A percentile compares a stretch with the other conserved stretches of the same genome.
These are phyloP conservation scores for Solenopsis fugax DNA, from an alignment of 1,140 invertebrate species.

Conservation along the genomic window DNA sequence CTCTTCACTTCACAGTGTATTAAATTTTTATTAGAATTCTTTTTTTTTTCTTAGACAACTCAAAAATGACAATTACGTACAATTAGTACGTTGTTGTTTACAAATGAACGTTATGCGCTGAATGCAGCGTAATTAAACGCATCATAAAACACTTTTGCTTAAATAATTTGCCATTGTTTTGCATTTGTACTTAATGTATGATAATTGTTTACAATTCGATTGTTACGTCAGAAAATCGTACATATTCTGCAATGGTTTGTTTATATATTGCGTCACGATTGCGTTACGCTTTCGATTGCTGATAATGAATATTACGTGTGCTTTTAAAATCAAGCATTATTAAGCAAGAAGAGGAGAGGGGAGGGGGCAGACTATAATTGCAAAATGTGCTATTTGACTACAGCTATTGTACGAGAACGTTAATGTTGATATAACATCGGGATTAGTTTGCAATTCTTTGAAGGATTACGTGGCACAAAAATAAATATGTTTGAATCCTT, in stretches of 20 bases:
- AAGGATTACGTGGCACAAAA: background rate
- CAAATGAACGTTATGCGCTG: background rate
- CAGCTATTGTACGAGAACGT: background rate
- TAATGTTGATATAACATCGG: background rate
- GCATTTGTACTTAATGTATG: background rate
- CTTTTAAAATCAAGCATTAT: background rate
- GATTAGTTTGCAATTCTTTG: constrained; percentile 27
- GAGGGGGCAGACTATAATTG: background rate
- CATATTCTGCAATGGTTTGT: constrained; percentile 38
- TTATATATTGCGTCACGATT: constrained; percentile 70
- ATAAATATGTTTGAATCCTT: background rate
- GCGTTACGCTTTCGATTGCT: constrained; percentile 33
- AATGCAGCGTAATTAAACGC: background rate
- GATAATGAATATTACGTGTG: constrained; percentile 15
- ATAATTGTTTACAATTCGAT: constrained; percentile 66
- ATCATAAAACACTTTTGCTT: constrained; percentile 1
- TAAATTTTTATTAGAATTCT: too few relatives aligned
- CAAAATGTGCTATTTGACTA: background rate
- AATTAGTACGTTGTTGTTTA: too few relatives aligned
- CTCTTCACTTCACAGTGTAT: background rate
- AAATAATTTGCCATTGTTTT: constrained; percentile 20
- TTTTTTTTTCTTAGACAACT: too few relatives aligned
- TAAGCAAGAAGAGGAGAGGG: background rate
- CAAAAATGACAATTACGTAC: too few relatives aligned
- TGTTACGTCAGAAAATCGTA: constrained; percentile 64